Evolutionary conservation across 2,113 vertebrate species (phyloP).

Genomic region (Maccullochella peelii): DNA sequence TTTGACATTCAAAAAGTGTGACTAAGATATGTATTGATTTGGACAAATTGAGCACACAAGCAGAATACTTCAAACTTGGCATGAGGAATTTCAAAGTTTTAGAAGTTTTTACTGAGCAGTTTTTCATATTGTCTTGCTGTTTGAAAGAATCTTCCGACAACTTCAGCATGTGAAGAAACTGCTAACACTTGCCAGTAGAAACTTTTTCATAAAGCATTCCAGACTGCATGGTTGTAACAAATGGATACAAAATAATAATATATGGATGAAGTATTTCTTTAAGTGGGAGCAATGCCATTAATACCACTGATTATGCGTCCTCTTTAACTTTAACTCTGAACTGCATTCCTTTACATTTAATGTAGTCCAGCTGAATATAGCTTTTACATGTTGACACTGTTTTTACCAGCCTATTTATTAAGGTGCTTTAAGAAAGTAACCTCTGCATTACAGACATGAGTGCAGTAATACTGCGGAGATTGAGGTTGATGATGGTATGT

Average conservation of each 20-base stretch:
- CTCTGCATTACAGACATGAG: conserved; percentile 52
- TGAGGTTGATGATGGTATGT: conserved; percentile 38
- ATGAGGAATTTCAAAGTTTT: background rate
- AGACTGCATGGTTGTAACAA: conserved; percentile 33
- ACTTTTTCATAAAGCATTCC: conserved; percentile 15
- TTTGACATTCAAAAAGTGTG: background rate
- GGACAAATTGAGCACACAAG: background rate
- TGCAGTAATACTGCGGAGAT: conserved; percentile 30
- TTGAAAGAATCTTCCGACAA: background rate
- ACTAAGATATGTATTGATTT: background rate
- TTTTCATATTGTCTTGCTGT: background rate
- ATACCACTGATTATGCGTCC: conserved; percentile 34
- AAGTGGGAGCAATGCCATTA: conserved; percentile 52
- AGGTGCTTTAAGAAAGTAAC: conserved; percentile 73
- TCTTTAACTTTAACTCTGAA: conserved; percentile 35
- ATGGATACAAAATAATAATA: background rate
- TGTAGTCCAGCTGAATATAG: conserved; percentile 53
- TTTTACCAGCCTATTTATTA: conserved; percentile 78
- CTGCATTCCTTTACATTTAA: conserved; percentile 69
- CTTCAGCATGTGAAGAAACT: background rate
- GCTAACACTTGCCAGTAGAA: background rate
- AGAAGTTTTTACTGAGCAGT: background rate
- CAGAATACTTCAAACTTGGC: background rate
- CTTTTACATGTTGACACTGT: conserved; percentile 27
- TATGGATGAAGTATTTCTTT: conserved; percentile 17